These are phyloP conservation scores for Drosophila elegans DNA, from an alignment of 1,140 invertebrate species.

Conservation along the genomic window DNA sequence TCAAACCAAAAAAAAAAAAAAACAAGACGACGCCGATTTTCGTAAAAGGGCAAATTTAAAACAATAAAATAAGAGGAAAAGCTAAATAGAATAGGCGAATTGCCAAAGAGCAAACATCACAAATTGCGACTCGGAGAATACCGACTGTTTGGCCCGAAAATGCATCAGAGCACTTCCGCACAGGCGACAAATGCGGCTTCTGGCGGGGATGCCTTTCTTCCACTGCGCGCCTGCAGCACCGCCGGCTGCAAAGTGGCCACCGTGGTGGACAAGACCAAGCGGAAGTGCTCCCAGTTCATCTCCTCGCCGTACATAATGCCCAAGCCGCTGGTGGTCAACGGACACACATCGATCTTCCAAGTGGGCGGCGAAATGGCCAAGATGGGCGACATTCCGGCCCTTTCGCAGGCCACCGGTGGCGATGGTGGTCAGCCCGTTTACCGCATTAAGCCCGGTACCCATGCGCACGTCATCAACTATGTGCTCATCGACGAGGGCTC, in stretches of 20 bases:
- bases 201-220: conserved; percentile 1
- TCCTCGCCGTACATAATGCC: conserved; percentile 55
- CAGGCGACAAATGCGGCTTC: conserved; percentile 3
- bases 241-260: conserved; percentile 55
- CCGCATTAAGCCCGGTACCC: conserved; percentile 70
- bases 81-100: neutral
- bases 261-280: conserved; percentile 63
- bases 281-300: conserved; percentile 66
- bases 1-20: too few relatives aligned
- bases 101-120: too few relatives aligned
- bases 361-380: conserved; percentile 66
- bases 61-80: neutral
- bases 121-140: too few relatives aligned
- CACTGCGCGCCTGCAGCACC: conserved; percentile 51
- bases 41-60: neutral
- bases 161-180: neutral
- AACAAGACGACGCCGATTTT: neutral
- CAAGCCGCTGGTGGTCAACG: conserved; percentile 65
- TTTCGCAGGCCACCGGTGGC: conserved; percentile 5
- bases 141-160: neutral
- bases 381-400: conserved; percentile 45
- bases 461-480: conserved; percentile 68
- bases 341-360: conserved; percentile 65
- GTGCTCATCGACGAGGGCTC: conserved; percentile 63
- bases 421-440: conserved; percentile 50